phyloP scores from a whole-genome alignment of 2,888 invertebrate genomes.

The Orthosia gracilis region DNA sequence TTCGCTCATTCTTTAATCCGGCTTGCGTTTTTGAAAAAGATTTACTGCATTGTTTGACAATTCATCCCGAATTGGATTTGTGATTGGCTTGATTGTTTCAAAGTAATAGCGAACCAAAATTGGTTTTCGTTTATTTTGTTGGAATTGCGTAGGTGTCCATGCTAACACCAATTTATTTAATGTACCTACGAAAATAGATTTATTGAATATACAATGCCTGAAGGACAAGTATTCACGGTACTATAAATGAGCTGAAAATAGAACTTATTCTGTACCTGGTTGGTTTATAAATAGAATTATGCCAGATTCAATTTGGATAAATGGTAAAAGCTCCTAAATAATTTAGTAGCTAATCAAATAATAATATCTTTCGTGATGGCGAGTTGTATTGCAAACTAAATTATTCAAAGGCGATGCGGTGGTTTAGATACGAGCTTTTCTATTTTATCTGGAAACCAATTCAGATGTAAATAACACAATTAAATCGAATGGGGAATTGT shows the following conservation, averaged over 20 bases:
- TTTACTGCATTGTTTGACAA: slow-evolving; percentile 36
- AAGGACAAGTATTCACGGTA: slow-evolving; percentile 1
- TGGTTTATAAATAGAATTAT: slow-evolving; percentile 3
- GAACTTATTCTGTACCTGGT: slow-evolving; percentile 16
- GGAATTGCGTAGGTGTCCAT: slow-evolving; percentile 29
- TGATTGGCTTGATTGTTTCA: slow-evolving; percentile 51
- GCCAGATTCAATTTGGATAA: background rate
- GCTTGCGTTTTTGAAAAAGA: slow-evolving; percentile 27
- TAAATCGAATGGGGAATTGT: background rate
- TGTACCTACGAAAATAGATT: slow-evolving; percentile 36
- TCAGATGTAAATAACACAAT: slow-evolving; percentile 9
- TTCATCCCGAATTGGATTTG: slow-evolving; percentile 29
- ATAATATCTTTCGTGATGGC: slow-evolving; percentile 6
- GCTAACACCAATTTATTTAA: slow-evolving; percentile 34
- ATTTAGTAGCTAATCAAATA: slow-evolving; percentile 36
- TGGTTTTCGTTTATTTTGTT: slow-evolving; percentile 52
- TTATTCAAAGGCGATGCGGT: slow-evolving; percentile 18
- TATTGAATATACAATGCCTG: slow-evolving; percentile 16
- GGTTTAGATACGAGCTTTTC: slow-evolving; percentile 2
- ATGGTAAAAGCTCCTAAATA: slow-evolving; percentile 22
- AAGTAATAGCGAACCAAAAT: slow-evolving; percentile 40
- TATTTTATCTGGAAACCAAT: slow-evolving; percentile 15
- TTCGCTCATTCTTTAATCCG: slow-evolving; percentile 14
- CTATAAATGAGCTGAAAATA: slow-evolving; percentile 16
- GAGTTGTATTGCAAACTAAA: slow-evolving; percentile 9